These are phyloP conservation scores for Palythoa grandis DNA, from an alignment of 92 coral and sea anemone species.

Conservation along the genomic window DNA sequence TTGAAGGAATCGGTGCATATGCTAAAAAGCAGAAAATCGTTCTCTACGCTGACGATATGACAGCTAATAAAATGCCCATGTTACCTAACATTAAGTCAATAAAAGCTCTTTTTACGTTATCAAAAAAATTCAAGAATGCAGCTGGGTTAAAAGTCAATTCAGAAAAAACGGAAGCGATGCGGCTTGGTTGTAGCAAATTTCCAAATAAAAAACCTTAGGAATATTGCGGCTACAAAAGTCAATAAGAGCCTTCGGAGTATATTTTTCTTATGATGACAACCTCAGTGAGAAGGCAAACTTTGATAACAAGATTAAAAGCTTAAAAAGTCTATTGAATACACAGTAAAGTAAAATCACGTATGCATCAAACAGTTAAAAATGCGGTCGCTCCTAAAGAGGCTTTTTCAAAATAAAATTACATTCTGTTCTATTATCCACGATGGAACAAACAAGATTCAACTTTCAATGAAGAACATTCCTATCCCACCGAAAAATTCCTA, in stretches of 20 bases:
- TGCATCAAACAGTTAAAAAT: too few relatives aligned
- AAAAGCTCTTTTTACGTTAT: constrained; percentile 14
- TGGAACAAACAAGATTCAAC: too few relatives aligned
- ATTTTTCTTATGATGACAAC: constrained; percentile 12
- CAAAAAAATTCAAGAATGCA: background rate
- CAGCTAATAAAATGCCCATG: background rate
- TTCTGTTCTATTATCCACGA: background rate
- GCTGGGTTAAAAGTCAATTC: constrained; percentile 24
- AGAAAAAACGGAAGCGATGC: constrained; percentile 30
- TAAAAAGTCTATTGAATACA: too few relatives aligned
- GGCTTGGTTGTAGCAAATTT: constrained; percentile 13
- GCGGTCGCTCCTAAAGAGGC: too few relatives aligned
- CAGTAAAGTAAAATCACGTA: too few relatives aligned
- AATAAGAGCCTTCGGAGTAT: constrained; percentile 3
- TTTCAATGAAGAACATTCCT: too few relatives aligned
- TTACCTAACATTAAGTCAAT: constrained; percentile 15
- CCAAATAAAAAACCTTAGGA: constrained; percentile 1
- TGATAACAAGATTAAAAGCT: too few relatives aligned
- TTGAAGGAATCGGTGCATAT: background rate
- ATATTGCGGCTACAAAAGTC: constrained; percentile 5
- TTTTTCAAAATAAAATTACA: too few relatives aligned
- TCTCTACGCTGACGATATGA: background rate
- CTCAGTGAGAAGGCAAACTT: constrained; percentile 14
- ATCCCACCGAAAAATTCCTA: too few relatives aligned
- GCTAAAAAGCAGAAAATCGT: constrained; percentile 1